phyloP scores from a whole-genome alignment of 1,140 invertebrate species.

The Hyles vespertilio region DNA sequence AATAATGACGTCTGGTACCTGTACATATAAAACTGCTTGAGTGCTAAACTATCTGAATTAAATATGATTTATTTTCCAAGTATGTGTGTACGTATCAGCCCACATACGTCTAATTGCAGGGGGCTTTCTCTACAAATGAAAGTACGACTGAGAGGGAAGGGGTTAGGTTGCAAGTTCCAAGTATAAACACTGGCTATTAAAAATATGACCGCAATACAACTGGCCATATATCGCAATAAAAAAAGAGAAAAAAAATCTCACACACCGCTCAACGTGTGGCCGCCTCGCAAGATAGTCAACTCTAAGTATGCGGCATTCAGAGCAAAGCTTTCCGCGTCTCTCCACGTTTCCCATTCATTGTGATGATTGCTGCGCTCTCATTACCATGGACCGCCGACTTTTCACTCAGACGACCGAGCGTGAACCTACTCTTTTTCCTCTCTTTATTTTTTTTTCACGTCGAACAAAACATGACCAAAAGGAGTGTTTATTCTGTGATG shows the following conservation, averaged over 20 bases:
- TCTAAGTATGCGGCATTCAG: slow-evolving; percentile 35
- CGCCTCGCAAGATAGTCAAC: slow-evolving; percentile 1
- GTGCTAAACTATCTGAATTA: too few relatives aligned
- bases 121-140: too few relatives aligned
- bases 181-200: too few relatives aligned
- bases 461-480: too few relatives aligned
- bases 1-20: too few relatives aligned
- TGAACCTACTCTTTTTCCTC: slow-evolving; percentile 2
- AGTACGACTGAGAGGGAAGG: too few relatives aligned
- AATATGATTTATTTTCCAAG: too few relatives aligned
- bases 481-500: too few relatives aligned
- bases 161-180: too few relatives aligned
- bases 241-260: background rate
- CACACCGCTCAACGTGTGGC: slow-evolving; percentile 3
- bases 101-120: too few relatives aligned
- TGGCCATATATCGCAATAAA: background rate
- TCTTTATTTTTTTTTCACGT: background rate
- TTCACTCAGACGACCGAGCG: slow-evolving; percentile 14
- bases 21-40: too few relatives aligned
- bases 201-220: background rate
- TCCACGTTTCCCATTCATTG: slow-evolving; percentile 60
- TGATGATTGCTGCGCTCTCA: slow-evolving; percentile 65
- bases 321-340: slow-evolving; percentile 37
- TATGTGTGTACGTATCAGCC: too few relatives aligned
- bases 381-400: slow-evolving; percentile 39